Percentiles rank a stretch among this genome's conserved stretches.
These are phyloP conservation scores for Dendrocincla fuliginosa DNA, from an alignment of 2,797 vertebrate genomes.

Conservation along the genomic window DNA sequence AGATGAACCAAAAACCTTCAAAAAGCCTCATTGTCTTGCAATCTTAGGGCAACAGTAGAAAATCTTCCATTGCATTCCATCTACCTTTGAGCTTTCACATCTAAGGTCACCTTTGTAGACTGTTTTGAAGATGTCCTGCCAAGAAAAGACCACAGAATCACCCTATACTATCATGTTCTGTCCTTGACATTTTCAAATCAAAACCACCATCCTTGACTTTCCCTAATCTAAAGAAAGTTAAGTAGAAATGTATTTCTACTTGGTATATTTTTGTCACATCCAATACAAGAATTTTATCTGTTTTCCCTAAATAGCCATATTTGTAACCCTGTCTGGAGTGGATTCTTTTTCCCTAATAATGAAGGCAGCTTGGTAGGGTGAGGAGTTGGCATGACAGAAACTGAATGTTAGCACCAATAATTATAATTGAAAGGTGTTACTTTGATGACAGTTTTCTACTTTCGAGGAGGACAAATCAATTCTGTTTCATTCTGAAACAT, in stretches of 20 bases:
- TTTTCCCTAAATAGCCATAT: neutral
- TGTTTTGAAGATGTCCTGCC: neutral
- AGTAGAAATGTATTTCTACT: neutral
- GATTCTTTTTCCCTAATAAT: neutral
- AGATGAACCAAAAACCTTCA: neutral
- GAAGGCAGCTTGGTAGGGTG: neutral
- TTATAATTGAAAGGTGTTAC: slow-evolving; percentile 13
- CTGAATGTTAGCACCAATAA: slow-evolving; percentile 12
- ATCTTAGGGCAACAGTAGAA: neutral
- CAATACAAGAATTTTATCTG: neutral
- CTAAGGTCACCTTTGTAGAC: neutral
- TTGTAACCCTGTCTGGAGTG: neutral
- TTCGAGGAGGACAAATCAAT: neutral
- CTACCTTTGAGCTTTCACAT: neutral
- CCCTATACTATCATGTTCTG: neutral
- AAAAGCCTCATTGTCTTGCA: neutral
- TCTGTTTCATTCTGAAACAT: neutral
- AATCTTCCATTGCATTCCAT: neutral
- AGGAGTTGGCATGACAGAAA: neutral
- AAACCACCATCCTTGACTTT: neutral
- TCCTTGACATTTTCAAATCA: neutral
- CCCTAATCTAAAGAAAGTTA: neutral
- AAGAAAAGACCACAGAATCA: neutral
- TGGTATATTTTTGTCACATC: neutral
- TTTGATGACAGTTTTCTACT: neutral